Percentiles rank a stretch among this genome's conserved stretches.
These are phyloP conservation scores for Etheostoma nigrum DNA, from an alignment of 2,797 vertebrate genomes.

Conservation along the genomic window DNA sequence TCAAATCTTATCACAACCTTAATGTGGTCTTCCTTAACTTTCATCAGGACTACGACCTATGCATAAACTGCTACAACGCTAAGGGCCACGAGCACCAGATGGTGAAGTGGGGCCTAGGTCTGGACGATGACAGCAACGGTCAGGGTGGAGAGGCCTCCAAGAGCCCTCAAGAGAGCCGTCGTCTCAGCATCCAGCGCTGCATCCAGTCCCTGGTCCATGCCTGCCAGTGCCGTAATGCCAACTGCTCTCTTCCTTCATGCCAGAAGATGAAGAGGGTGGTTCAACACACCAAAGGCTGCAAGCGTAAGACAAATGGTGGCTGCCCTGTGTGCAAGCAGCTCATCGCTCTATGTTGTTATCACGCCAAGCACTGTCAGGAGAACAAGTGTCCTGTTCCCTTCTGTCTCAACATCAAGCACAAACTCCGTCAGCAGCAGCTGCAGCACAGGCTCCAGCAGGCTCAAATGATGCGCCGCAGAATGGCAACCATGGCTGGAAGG, in stretches of 20 bases:
- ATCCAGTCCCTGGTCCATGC: constrained; percentile 99
- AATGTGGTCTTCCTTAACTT: constrained; percentile 10
- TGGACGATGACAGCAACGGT: constrained; percentile 94
- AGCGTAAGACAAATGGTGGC: constrained; percentile 98
- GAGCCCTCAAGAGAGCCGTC: constrained; percentile 98
- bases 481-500: constrained; percentile 98
- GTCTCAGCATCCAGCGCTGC: constrained; percentile 99
- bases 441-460: constrained; percentile 98
- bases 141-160: constrained; percentile 95
- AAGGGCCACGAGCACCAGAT: constrained; percentile 98
- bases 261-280: constrained; percentile 99
- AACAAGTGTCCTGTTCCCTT: constrained; percentile 99
- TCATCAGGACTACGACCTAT: constrained; percentile 96
- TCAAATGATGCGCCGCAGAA: constrained; percentile 97
- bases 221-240: constrained; percentile 98
- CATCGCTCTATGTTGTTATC: constrained; percentile 98
- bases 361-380: constrained; percentile 99
- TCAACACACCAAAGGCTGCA: constrained; percentile 99
- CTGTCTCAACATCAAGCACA: constrained; percentile 99
- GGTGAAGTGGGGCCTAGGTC: constrained; percentile 98
- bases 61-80: constrained; percentile 97
- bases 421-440: constrained; percentile 98
- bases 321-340: constrained; percentile 99
- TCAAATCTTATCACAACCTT: neutral
- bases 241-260: constrained; percentile 97